These are phyloP conservation scores for Spizaetus ornatus DNA, from an alignment of 2,113 vertebrate species.

Conservation along the genomic window DNA sequence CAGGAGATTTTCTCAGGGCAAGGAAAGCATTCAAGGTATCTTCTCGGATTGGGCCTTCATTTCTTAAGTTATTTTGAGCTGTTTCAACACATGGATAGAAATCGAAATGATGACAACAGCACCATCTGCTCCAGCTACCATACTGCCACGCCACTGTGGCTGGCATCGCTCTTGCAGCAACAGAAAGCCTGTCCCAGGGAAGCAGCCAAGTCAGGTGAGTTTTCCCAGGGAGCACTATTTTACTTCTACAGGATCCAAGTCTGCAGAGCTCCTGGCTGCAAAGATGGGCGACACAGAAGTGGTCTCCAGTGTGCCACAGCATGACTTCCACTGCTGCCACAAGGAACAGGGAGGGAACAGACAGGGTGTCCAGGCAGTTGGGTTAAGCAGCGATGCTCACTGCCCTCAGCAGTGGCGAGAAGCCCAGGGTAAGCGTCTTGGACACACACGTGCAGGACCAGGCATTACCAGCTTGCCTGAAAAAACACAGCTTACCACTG, in stretches of 20 bases:
- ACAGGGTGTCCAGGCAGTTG: accelerated
- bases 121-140: conserved; percentile 38
- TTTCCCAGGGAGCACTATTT: not conserved
- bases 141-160: not conserved
- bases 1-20: not conserved
- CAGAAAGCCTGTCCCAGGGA: not conserved
- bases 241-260: not conserved
- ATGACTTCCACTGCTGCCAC: no score
- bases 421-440: not conserved
- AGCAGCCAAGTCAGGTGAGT: not conserved
- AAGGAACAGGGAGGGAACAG: accelerated
- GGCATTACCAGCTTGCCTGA: accelerated
- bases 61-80: conserved; percentile 21
- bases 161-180: not conserved
- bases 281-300: accelerated
- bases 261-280: not conserved
- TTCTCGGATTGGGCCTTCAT: not conserved
- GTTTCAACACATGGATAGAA: conserved; percentile 1
- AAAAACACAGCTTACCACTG: not conserved
- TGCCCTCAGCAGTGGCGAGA: accelerated
- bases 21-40: not conserved
- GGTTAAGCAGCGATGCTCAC: not conserved
- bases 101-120: not conserved
- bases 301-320: accelerated
- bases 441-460: not conserved